Base-by-base conservation (phyloP, 1,140 invertebrate genomes). In the Anagrus nilaparvatae region DNA sequence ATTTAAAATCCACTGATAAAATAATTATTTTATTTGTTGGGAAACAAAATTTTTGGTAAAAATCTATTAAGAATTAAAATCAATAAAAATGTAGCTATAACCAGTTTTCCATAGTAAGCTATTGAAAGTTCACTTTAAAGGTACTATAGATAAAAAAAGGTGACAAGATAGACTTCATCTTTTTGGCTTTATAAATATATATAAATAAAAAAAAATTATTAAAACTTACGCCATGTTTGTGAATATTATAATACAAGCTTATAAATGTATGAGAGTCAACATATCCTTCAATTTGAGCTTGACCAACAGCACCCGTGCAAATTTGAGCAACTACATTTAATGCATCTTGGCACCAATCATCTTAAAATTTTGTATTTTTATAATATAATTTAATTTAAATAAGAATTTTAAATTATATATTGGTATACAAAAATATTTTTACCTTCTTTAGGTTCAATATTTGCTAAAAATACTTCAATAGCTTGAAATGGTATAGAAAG, bases 401-500 rank as follows among this genome's bases (percentile, higher is more conserved):
- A 27, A 28, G 44, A 5, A 42, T 40, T 43, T 3, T 5, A 43
- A 51, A 47, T 39, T 20, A 24, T 20, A 50, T 48, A 49, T 10
- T 32, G 12, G 19, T 17, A 32, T 4, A 30, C 4, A 17, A 32
- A n/a, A n/a, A 28, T 55, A 47, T 59, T 65, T 69, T 71, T 65
- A 82, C 86, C 79, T 68, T 80, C 77, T 33, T 79, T 71, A 31
- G 92, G 88, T 63, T 78, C 77, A 42, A 98, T 75, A 69, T 93
- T 84, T 8, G 89, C 88, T 55, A 98, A 69, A 59, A 82, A 81
- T 57, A 92, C 90, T 73, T 97, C 94, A 25, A 87, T 83, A 31
- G 93, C 89, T 78, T 97, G 94, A 72, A 97, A 97, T 14, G 94
- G 94, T 54, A 97, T 69, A 19, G 78, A 74, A 71, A 95, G 82